Evolutionary conservation across 1,140 invertebrate species (phyloP).

Genomic region (Elysia chlorotica): DNA sequence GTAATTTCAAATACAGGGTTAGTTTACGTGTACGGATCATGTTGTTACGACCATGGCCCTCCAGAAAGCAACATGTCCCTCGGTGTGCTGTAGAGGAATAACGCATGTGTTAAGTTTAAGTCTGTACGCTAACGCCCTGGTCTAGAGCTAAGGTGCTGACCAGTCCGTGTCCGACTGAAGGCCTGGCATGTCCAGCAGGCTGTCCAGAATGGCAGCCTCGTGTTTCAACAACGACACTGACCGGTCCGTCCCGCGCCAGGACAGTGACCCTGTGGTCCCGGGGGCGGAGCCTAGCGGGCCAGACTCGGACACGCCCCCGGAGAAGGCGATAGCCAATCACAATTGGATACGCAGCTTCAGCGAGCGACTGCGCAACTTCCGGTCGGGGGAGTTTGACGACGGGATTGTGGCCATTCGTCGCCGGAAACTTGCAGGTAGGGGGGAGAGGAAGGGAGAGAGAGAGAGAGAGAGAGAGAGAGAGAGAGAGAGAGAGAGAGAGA

Average conservation of each 20-base stretch:
- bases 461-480: too few relatives aligned
- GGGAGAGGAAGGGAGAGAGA: too few relatives aligned
- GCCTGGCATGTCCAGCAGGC: not conserved
- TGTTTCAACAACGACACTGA: not conserved
- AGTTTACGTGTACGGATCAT: too few relatives aligned
- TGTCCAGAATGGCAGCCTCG: not conserved
- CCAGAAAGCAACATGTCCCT: too few relatives aligned
- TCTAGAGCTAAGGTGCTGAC: too few relatives aligned
- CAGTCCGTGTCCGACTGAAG: too few relatives aligned
- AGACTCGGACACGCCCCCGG: not conserved
- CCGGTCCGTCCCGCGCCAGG: not conserved
- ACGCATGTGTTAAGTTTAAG: too few relatives aligned
- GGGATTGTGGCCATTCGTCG: not conserved
- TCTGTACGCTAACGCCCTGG: too few relatives aligned
- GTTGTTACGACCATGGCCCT: too few relatives aligned
- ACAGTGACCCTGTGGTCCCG: not conserved
- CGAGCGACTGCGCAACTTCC: not conserved
- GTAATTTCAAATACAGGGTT: too few relatives aligned
- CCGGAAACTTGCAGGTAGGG: constrained; percentile 4
- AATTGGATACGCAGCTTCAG: constrained; percentile 4
- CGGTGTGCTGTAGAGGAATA: too few relatives aligned
- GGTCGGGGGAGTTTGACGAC: not conserved
- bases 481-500: too few relatives aligned
- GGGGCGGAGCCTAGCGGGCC: not conserved
- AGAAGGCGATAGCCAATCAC: not conserved